Evolutionary conservation across 2,797 vertebrate species (phyloP).

Genomic region (Phataginus tricuspis): DNA sequence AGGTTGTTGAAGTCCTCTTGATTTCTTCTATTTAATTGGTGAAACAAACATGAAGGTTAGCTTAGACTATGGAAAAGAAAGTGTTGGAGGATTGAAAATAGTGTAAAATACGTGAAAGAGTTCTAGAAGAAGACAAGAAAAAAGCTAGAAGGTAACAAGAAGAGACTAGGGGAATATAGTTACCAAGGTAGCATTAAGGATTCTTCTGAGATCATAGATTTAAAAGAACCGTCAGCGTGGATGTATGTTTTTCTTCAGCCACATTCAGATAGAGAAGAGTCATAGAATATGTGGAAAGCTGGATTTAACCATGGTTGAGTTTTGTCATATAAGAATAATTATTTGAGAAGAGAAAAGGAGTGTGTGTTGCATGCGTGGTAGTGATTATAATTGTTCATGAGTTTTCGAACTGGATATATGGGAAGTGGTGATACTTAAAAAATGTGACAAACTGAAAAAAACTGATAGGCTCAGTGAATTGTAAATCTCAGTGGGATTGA

Average conservation of each 20-base stretch:
- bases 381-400: not conserved
- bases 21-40: slow-evolving; percentile 30
- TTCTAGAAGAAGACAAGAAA: not conserved
- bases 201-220: not conserved
- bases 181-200: not conserved
- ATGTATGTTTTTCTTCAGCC: not conserved
- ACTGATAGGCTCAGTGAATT: not conserved
- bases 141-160: not conserved
- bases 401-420: not conserved
- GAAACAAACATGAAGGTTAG: slow-evolving; percentile 33
- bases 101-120: not conserved
- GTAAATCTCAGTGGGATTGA: not conserved
- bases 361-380: not conserved
- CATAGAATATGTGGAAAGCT: not conserved
- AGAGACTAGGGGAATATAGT: not conserved
- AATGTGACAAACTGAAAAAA: not conserved
- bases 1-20: not conserved
- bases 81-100: not conserved
- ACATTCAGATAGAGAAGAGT: not conserved
- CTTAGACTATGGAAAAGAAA: not conserved
- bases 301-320: not conserved
- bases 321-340: not conserved
- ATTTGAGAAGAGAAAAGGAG: not conserved
- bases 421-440: not conserved
- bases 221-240: not conserved